Base-by-base conservation (phyloP, 2,797 vertebrate species). In the Sparus aurata region DNA sequence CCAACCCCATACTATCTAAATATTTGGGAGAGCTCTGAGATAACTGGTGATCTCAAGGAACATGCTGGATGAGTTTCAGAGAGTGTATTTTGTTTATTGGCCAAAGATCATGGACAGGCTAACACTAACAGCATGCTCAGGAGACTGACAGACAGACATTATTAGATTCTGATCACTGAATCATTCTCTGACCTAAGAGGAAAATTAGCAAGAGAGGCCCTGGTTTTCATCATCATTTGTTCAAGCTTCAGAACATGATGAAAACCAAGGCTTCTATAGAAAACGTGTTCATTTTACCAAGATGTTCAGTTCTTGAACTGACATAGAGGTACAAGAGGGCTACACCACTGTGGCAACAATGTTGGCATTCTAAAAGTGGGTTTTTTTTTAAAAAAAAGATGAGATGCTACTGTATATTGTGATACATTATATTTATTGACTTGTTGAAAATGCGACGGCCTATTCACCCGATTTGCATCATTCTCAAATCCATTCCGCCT, bases 21-120 rank as follows among this genome's bases (percentile, higher is more conserved):
- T 94, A 94, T 95, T 95, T 94, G 83, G 81, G 72, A 80, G 85
- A 73, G 84, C 91, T 90, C 91, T 88, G 75, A 79, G 91, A 93
- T 87, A 93, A 92, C 84, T 63, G 50, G 89, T 88, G 91, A 91
- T 91, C 90, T 91, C 86, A 87, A 82, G 58, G 57, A 90, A 88
- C 91, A 91, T 86, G 89, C 84, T 84, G 88, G 80, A 89, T 81
- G 89, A 88, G 87, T 92, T 93, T 90, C 71, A 77, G 67, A 80
- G 67, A 89, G 91, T 92, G 88, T 93, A 83, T 92, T 92, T 93
- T 90, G 81, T 87, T 87, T 83, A 83, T 70, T 83, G 84, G 84
- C 71, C 74, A 59, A 38, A 87, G 85, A 87, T 86, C 69, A 59
- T 49, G 73, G 78, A 82, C 72, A 81, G 82, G 78, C 71, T 79